Evolutionary conservation across 2,888 invertebrate species (phyloP), one percentile per base, ranked within the genome.

Genomic region (Leptogaster cylindrica): DNA sequence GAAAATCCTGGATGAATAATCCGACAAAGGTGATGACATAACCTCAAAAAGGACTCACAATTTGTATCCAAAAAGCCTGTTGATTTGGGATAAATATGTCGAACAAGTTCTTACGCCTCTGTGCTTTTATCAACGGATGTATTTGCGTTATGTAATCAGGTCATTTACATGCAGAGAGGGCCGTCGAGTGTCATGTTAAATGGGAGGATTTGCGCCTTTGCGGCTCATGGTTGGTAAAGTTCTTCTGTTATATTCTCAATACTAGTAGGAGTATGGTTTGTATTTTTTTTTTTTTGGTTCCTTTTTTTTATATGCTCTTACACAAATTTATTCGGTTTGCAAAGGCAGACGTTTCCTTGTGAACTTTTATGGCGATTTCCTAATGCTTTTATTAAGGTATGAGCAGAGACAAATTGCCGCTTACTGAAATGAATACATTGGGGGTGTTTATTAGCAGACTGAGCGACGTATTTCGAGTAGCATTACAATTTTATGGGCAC

Each of bases 391-490:
- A 55, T 55, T 33, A 36, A 10, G 18, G 36, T 20, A 23, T 31
- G 20, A 55, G 23, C 23, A 36, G 23, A 55, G 55, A 55, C 55
- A 55, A 55, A 55, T 36, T 55, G 55, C 36, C 55, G 55, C 36
- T 55, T 55, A 36, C 36, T 25, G 36, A 55, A 55, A 55, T 55
- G 55, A 55, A 55, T 55, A 55, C 55, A 55, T 55, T 55, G 23
- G 55, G 55, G 55, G 55, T 31, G 55, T 31, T 55, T 55, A 55
- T 36, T 55, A 55, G 55, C 39, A 33, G 36, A n/a, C 14, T 10
- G 55, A 55, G 12, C 39, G 55, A 25, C 23, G 36, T n/a, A n/a
- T n/a, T n/a, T n/a, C n/a, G n/a, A n/a, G n/a, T n/a, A n/a, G n/a
- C n/a, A n/a, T n/a, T n/a, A n/a, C n/a, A n/a, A n/a, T n/a, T n/a